Evolutionary conservation across 1,140 invertebrate species (phyloP), one percentile per base, ranked within the genome.

Genomic region (Meloidogyne chitwoodi): DNA sequence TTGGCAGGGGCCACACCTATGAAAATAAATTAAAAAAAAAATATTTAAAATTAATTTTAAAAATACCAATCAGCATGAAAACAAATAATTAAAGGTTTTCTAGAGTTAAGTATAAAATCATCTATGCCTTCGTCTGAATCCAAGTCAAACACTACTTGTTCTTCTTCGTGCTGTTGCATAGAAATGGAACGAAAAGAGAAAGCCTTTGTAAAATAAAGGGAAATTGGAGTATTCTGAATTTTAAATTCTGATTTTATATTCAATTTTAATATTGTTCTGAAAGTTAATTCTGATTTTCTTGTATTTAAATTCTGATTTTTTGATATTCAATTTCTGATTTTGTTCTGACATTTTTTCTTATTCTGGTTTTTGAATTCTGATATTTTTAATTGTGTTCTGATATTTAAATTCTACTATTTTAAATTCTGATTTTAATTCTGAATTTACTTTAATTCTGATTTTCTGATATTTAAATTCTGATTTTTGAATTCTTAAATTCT

Each of bases 1-100:
- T 61, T 80, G 65, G 56, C 79, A 80, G 16, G 79, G 79, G 2
- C 79, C 79, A 62, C 79, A 71, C 77, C 77, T 78, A 24, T 41
- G 19, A 24, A 27, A 75, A 76, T n/a, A 10, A 56, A n/a, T 29
- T 26, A 16, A 14, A 8, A 1, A 22, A 8, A 10, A 71, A 56
- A 1, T 56, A 14, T 29, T 41, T 29, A 69, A 14, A n/a, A n/a
- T n/a, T n/a, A n/a, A n/a, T n/a, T n/a, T 27, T 38, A 12, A 10
- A 22, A n/a, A 68, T 68, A 68, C 63, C 63, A 64, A 74, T 62
- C 63, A 24, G 72, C 48, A 34, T 74, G 61, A 62, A 75, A 76
- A n/a, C 44, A 63, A 29, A 73, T 34, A 19, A 76, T 5, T 14
- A 56, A 31, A 14, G 44, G 74, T 16, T 76, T 70, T 77, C 5